Percentiles rank a stretch among this genome's conserved stretches.
Conservation (phyloP, 2,113 vertebrate genomes). For the Vicugna pacos region DNA sequence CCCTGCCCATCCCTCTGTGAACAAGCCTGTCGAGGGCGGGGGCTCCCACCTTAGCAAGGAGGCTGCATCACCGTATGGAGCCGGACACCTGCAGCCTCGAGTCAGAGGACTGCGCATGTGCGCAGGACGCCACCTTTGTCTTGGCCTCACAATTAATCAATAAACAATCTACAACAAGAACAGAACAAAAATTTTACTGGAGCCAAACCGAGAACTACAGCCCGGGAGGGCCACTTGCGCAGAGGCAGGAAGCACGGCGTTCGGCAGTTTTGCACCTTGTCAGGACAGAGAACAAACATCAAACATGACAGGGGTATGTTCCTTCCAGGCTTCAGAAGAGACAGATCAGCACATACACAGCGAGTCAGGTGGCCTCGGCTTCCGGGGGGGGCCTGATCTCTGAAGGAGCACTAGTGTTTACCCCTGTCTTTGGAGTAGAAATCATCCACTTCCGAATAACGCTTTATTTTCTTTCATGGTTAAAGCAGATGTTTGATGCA, state of each 20-base stretch:
- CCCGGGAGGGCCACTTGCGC: not conserved
- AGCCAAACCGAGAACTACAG: not conserved
- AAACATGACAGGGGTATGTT: not conserved
- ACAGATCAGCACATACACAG: not conserved
- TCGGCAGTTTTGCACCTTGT: no score
- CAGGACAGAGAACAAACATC: not conserved
- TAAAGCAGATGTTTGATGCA: not conserved
- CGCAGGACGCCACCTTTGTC: accelerated
- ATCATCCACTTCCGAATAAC: no score
- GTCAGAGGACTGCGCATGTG: accelerated
- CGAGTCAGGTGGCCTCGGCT: not conserved
- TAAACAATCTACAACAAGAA: not conserved
- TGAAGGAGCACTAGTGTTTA: not conserved
- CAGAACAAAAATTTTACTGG: not conserved
- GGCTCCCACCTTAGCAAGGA: not conserved
- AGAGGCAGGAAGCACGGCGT: not conserved
- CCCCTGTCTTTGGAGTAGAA: not conserved
- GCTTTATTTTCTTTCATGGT: not conserved
- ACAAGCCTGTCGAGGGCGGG: not conserved
- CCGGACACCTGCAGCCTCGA: not conserved
- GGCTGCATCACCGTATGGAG: accelerated
- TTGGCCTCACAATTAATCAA: not conserved
- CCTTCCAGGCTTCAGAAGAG: not conserved
- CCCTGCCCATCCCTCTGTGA: not conserved
- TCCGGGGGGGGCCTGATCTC: not conserved